Evolutionary conservation across 1,140 invertebrate genomes (phyloP).

Genomic region (Drosophila pandora): DNA sequence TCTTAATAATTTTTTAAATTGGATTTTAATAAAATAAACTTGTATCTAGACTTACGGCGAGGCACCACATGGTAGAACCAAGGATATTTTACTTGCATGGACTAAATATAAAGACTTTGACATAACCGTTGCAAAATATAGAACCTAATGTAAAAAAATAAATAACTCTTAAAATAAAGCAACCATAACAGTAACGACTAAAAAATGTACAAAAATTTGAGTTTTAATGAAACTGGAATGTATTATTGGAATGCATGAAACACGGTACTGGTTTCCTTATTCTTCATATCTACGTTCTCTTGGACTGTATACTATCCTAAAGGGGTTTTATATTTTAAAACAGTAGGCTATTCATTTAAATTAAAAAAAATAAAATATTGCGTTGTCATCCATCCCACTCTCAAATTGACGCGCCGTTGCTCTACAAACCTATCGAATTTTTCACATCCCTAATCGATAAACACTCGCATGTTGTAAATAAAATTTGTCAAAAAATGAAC

Average conservation of each 20-base stretch:
- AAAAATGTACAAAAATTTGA: too few relatives aligned
- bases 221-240: too few relatives aligned
- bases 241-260: too few relatives aligned
- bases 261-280: too few relatives aligned
- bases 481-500: slow-evolving; percentile 50
- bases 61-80: slow-evolving; percentile 25
- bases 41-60: slow-evolving; percentile 21
- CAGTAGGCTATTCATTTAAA: too few relatives aligned
- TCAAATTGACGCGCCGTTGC: neutral
- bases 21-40: neutral
- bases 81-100: slow-evolving; percentile 33
- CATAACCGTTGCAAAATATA: neutral
- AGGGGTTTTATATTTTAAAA: neutral
- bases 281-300: too few relatives aligned
- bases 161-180: neutral
- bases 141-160: neutral
- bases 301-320: too few relatives aligned
- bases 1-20: neutral
- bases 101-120: slow-evolving; percentile 26
- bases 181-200: neutral
- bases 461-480: slow-evolving; percentile 42
- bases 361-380: too few relatives aligned
- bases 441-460: neutral
- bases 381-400: neutral
- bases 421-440: neutral